Base-by-base conservation (phyloP, 2,888 invertebrate genomes). In the Isotomurus palustris region DNA sequence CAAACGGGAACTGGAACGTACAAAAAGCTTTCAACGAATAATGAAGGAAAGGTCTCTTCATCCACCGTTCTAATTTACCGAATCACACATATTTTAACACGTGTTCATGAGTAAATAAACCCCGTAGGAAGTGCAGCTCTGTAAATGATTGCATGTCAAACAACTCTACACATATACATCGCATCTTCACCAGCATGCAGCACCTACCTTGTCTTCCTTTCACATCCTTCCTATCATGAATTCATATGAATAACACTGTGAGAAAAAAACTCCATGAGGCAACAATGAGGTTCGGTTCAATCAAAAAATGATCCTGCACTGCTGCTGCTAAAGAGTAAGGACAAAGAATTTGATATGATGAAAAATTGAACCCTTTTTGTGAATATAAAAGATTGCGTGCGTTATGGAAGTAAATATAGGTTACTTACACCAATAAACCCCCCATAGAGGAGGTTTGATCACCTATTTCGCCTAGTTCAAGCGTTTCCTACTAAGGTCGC, bases 331-430 rank as follows among this genome's bases (percentile, higher is more conserved):
- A n/a, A n/a, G n/a, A n/a, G n/a, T n/a, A n/a, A n/a, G n/a, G n/a
- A n/a, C n/a, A n/a, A n/a, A n/a, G n/a, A n/a, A n/a, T 21, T 25
- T 17, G 3, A n/a, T 38, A 35, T 53, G 53, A 57, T 57, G 57
- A 57, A 57, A 57, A 57, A 52, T 58, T 52, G 58, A 63, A 65
- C 62, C 64, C 66, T 64, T 66, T 64, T 62, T 63, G 62, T 60
- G 57, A 36, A 60, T 27, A 8, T 22, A 38, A 41, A 40, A 43
- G 56, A 66, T 66, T 66, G 68, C 66, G 68, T 68, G 68, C 64
- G 66, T 61, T 66, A 56, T 27, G 61, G 59, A 55, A 60, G 68
- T 66, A 68, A 68, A 68, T 68, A 68, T 68, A 68, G 68, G 68
- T 68, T 68, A n/a, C n/a, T n/a, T n/a, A 66, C 62, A 59, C 56